phyloP scores from a whole-genome alignment of 2,888 invertebrate genomes.

The Thysanoteuthis rhombus region DNA sequence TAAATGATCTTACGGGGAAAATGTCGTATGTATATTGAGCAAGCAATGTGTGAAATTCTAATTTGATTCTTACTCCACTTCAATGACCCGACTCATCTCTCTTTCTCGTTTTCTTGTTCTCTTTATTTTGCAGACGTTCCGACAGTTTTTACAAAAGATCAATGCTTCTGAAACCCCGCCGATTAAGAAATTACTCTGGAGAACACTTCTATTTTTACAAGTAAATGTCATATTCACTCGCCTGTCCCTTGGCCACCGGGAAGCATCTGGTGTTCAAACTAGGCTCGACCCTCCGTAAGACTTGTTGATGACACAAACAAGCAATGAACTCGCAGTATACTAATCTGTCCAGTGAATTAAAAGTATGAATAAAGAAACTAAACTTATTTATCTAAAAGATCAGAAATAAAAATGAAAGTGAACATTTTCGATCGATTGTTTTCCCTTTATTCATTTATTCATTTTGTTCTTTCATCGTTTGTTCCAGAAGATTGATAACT shows the following conservation, averaged over 20 bases:
- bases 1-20: too few species aligned
- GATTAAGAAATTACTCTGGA: not conserved
- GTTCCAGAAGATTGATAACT: too few species aligned
- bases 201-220: slow-evolving; percentile 27
- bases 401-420: not conserved
- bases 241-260: not conserved
- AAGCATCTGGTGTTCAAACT: not conserved
- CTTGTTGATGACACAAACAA: not conserved
- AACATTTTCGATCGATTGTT: not conserved
- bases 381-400: slow-evolving; percentile 20
- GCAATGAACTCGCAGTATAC: not conserved
- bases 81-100: too few species aligned
- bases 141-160: slow-evolving; percentile 24
- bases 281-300: not conserved
- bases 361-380: not conserved
- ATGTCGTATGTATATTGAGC: too few species aligned
- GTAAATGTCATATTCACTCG: not conserved
- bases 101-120: not conserved
- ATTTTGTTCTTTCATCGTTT: too few species aligned
- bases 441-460: slow-evolving; percentile 37
- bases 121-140: slow-evolving; percentile 24
- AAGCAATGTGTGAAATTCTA: too few species aligned
- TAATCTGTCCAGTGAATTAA: not conserved
- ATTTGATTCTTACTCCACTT: too few species aligned
- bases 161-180: not conserved